Percentiles rank a stretch among this genome's conserved stretches.
These are phyloP conservation scores for Melanocharis versteri DNA, from an alignment of 2,113 vertebrate species.

Conservation along the genomic window DNA sequence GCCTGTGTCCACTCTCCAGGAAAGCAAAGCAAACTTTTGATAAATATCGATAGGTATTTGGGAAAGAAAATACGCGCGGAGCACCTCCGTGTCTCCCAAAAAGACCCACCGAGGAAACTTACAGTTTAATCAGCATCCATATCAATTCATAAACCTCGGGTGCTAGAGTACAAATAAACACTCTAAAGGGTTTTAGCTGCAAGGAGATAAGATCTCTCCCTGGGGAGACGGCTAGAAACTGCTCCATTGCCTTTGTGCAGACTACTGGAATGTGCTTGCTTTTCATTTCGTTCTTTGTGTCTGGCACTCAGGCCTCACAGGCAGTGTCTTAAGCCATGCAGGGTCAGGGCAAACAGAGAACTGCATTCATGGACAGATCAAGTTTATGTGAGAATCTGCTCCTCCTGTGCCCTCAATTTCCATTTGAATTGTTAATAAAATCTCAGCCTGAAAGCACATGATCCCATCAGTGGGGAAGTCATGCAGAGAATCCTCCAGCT, in stretches of 20 bases:
- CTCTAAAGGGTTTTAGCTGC: slow-evolving; percentile 67
- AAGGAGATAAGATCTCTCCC: slow-evolving; percentile 79
- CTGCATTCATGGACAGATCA: slow-evolving; percentile 96
- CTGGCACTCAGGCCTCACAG: slow-evolving; percentile 81
- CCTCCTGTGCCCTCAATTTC: slow-evolving; percentile 90
- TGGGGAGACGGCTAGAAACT: slow-evolving; percentile 73
- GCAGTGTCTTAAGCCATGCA: slow-evolving; percentile 85
- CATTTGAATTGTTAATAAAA: slow-evolving; percentile 99
- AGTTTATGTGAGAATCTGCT: slow-evolving; percentile 98
- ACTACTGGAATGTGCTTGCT: slow-evolving; percentile 83
- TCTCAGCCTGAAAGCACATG: slow-evolving; percentile 84
- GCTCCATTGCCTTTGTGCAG: slow-evolving; percentile 78
- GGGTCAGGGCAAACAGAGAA: slow-evolving; percentile 93
- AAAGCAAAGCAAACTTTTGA: neutral
- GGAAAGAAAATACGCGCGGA: neutral
- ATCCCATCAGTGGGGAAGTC: slow-evolving; percentile 85
- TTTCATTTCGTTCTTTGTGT: slow-evolving; percentile 85
- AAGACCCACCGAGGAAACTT: neutral
- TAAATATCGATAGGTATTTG: neutral
- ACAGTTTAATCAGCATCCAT: slow-evolving; percentile 38
- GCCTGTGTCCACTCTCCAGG: neutral
- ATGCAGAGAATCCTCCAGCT: slow-evolving; percentile 79
- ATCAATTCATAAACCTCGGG: slow-evolving; percentile 62
- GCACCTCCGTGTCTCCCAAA: neutral
- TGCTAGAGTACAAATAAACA: slow-evolving; percentile 73